phyloP scores from a whole-genome alignment of 2,888 invertebrate genomes.

The Tanytarsus gracilentus region DNA sequence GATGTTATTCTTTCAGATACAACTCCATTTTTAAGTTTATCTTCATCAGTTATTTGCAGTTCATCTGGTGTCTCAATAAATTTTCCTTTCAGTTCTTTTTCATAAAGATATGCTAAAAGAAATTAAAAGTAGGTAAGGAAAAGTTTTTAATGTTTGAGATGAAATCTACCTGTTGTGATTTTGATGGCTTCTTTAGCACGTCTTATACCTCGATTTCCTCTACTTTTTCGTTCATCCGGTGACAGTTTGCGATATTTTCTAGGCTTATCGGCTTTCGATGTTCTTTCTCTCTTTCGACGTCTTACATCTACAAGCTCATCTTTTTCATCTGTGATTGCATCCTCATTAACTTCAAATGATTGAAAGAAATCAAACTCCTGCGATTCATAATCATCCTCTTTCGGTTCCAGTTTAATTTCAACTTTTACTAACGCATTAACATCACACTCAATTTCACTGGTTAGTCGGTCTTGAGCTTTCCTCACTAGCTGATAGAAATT shows the following conservation, averaged over 20 bases:
- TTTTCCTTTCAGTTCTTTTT: neutral
- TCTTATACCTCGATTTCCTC: conserved; percentile 1
- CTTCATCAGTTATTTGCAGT: neutral
- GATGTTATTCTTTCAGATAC: neutral
- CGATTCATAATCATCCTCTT: neutral
- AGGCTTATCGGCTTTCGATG: too few relatives aligned
- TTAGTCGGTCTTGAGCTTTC: neutral
- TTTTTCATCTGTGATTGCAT: neutral
- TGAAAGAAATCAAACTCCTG: neutral
- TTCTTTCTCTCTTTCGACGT: neutral
- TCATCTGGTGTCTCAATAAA: neutral
- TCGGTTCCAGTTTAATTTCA: neutral
- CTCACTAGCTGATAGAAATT: neutral
- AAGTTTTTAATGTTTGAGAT: too few relatives aligned
- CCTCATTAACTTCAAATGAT: neutral
- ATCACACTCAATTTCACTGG: neutral
- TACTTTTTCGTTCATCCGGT: neutral
- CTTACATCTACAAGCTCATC: neutral
- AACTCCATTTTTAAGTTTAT: neutral
- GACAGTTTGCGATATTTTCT: neutral
- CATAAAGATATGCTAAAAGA: neutral
- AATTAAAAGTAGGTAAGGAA: too few relatives aligned
- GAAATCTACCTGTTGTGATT: neutral
- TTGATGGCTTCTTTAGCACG: neutral
- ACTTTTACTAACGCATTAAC: neutral